Conservation (phyloP, 2,113 vertebrate genomes). For the Antennarius striatus region DNA sequence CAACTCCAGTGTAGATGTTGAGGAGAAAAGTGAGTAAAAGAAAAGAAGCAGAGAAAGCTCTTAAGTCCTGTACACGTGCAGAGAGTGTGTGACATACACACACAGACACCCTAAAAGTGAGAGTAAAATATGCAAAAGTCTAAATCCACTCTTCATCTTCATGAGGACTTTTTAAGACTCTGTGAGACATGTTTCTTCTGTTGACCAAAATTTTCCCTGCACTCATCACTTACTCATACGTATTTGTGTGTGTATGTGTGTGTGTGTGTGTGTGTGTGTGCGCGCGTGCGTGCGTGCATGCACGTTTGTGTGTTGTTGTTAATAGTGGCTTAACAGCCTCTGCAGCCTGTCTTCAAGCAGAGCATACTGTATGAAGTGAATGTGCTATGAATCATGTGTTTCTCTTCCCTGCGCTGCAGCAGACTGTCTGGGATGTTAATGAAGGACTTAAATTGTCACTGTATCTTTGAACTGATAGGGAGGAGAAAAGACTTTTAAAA, state of each 20-base stretch:
- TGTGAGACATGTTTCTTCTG: conserved; percentile 58
- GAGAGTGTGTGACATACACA: conserved; percentile 41
- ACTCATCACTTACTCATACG: conserved; percentile 56
- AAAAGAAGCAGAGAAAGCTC: conserved; percentile 20
- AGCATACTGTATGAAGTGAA: conserved; percentile 57
- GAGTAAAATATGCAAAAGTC: conserved; percentile 65
- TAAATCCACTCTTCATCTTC: conserved; percentile 72
- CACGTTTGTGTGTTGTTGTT: conserved; percentile 39
- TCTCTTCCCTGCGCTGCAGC: conserved; percentile 33
- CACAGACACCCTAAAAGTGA: conserved; percentile 35
- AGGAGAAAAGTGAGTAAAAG: conserved; percentile 21
- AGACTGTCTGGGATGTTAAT: conserved; percentile 54
- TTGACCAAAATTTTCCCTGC: conserved; percentile 57
- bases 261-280: conserved; percentile 18
- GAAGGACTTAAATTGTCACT: conserved; percentile 55
- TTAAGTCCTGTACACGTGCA: conserved; percentile 19
- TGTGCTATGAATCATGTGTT: conserved; percentile 61
- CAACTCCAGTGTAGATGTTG: conserved; percentile 19
- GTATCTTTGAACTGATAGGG: conserved; percentile 46
- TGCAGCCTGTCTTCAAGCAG: conserved; percentile 55
- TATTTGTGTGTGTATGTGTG: conserved; percentile 23
- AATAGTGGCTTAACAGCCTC: conserved; percentile 49
- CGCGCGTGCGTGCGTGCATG: conserved; percentile 20
- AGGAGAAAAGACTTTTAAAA: conserved; percentile 39
- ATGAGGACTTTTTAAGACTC: conserved; percentile 71